These are phyloP conservation scores for Argya squamiceps DNA, from an alignment of 2,797 vertebrate genomes.

Conservation along the genomic window DNA sequence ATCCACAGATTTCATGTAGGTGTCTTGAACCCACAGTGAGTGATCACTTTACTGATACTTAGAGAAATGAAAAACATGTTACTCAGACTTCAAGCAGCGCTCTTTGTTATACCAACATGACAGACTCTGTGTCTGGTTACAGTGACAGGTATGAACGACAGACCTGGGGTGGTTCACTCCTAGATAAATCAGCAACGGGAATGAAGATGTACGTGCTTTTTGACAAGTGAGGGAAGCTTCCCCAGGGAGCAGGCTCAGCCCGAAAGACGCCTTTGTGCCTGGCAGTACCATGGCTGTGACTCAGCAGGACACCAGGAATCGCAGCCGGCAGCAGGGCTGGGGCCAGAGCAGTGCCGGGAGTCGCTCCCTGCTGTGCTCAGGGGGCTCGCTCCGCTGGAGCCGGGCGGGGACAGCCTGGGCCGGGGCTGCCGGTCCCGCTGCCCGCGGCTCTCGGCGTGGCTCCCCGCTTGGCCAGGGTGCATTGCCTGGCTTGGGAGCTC, in stretches of 20 bases:
- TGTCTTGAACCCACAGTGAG: neutral
- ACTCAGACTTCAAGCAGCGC: neutral
- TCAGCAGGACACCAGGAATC: neutral
- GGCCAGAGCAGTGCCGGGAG: neutral
- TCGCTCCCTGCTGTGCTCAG: rapidly evolving
- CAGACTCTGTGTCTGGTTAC: neutral
- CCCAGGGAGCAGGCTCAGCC: neutral
- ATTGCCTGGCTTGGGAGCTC: neutral
- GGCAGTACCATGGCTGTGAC: neutral
- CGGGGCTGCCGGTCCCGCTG: neutral
- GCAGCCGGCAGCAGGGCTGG: neutral
- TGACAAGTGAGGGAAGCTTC: neutral
- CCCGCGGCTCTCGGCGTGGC: rapidly evolving
- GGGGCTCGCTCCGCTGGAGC: neutral
- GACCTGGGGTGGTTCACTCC: neutral
- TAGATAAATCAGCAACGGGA: neutral
- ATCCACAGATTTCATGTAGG: neutral
- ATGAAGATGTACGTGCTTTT: neutral
- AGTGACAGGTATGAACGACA: neutral
- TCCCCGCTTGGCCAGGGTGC: neutral
- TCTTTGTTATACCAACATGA: neutral
- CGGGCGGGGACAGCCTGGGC: rapidly evolving
- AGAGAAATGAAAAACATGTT: neutral
- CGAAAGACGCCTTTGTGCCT: neutral
- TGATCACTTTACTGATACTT: neutral